Evolutionary conservation across 2,888 invertebrate species (phyloP).

Genomic region (Drosophila koepferae): DNA sequence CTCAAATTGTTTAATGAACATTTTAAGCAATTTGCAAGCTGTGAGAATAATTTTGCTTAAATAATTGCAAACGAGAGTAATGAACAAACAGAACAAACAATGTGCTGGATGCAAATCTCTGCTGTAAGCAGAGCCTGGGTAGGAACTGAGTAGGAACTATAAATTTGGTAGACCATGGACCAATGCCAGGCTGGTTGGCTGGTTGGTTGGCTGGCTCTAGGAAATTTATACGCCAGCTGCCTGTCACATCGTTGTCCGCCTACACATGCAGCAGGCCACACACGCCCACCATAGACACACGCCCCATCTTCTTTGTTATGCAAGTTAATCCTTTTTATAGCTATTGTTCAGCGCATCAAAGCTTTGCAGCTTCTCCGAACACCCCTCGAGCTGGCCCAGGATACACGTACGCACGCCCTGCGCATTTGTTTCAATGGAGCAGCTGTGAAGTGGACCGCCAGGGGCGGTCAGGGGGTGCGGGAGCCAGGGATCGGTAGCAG

Average conservation of each 20-base stretch:
- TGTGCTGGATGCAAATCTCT: constrained; percentile 35
- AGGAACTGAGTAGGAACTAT: constrained; percentile 43
- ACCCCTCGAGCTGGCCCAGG: neutral
- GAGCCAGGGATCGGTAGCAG: constrained; percentile 22
- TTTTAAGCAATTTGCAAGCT: constrained; percentile 39
- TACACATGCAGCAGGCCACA: constrained; percentile 21
- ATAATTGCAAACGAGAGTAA: constrained; percentile 52
- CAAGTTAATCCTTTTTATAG: constrained; percentile 80
- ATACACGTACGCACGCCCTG: constrained; percentile 61
- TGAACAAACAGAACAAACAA: constrained; percentile 44
- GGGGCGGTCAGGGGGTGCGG: neutral
- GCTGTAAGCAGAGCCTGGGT: constrained; percentile 5
- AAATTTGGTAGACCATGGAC: constrained; percentile 69
- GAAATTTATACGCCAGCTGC: constrained; percentile 71
- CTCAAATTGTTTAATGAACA: constrained; percentile 26
- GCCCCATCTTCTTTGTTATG: constrained; percentile 71
- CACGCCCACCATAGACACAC: neutral
- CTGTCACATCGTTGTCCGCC: constrained; percentile 50
- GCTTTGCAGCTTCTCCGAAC: constrained; percentile 41
- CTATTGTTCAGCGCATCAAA: constrained; percentile 78
- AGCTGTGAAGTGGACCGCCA: constrained; percentile 12
- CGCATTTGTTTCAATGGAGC: constrained; percentile 70
- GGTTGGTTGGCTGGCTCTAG: constrained; percentile 59
- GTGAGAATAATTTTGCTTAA: constrained; percentile 48
- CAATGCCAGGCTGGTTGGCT: constrained; percentile 65